phyloP scores from a whole-genome alignment of 2,888 invertebrate species.

The Heliconius charithonia region DNA sequence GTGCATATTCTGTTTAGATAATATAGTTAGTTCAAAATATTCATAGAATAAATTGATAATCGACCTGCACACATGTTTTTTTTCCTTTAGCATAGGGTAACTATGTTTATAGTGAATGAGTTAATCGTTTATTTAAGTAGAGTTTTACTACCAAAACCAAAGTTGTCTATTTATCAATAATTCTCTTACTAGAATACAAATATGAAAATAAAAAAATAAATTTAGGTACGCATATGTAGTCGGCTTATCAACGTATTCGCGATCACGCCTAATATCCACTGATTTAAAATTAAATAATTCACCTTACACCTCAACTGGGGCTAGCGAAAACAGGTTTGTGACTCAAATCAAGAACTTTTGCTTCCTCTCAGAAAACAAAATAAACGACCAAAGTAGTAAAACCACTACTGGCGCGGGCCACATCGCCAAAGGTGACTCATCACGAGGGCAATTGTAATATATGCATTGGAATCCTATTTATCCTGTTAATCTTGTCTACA shows the following conservation, averaged over 20 bases:
- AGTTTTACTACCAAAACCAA: too few relatives aligned
- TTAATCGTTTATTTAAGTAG: too few relatives aligned
- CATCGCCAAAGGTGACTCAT: constrained; percentile 45
- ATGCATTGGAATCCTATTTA: constrained; percentile 15
- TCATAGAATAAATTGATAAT: too few relatives aligned
- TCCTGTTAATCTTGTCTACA: constrained; percentile 1
- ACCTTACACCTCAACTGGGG: background rate
- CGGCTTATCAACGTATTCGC: background rate
- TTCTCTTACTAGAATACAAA: too few relatives aligned
- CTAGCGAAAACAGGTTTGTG: constrained; percentile 39
- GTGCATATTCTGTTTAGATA: background rate
- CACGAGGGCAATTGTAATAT: constrained; percentile 39
- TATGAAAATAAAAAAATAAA: background rate
- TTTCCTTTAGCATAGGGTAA: too few relatives aligned
- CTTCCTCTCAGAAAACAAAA: constrained; percentile 42
- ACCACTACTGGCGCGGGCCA: constrained; percentile 36
- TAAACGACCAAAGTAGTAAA: constrained; percentile 43
- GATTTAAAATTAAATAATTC: background rate
- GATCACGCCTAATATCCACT: too few relatives aligned
- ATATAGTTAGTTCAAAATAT: background rate
- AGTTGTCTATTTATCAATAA: too few relatives aligned
- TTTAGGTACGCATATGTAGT: background rate
- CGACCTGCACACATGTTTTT: too few relatives aligned
- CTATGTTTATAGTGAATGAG: too few relatives aligned
- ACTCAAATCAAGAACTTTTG: constrained; percentile 42